Conservation (phyloP, 1,140 invertebrate species). For the Diuraphis noxia region DNA sequence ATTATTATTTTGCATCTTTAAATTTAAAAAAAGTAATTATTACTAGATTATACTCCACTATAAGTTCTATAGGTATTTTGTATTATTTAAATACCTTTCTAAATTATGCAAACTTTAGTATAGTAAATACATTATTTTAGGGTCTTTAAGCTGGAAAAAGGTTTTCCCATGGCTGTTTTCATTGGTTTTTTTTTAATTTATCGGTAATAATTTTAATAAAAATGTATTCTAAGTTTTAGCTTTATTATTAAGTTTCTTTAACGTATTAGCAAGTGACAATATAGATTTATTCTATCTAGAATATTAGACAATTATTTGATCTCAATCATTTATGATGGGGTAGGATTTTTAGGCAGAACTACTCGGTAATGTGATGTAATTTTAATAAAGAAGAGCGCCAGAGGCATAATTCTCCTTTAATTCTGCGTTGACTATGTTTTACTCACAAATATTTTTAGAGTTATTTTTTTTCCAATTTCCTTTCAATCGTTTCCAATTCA, state of each 20-base stretch:
- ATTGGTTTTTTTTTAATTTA: background rate
- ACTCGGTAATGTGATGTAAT: background rate
- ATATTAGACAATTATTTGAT: background rate
- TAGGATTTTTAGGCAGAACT: background rate
- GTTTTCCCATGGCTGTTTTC: background rate
- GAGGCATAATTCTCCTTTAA: background rate
- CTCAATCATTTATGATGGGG: background rate
- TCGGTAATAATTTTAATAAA: background rate
- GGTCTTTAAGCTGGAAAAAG: background rate
- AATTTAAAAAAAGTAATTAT: too few relatives aligned
- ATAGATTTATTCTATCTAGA: background rate
- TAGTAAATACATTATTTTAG: too few relatives aligned
- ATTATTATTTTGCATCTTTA: too few relatives aligned
- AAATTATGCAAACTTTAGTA: too few relatives aligned
- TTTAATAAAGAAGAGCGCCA: background rate
- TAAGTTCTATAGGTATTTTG: too few relatives aligned
- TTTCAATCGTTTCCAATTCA: background rate
- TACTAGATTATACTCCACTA: too few relatives aligned
- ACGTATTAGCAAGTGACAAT: background rate
- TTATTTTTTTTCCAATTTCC: background rate
- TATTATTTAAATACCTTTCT: too few relatives aligned
- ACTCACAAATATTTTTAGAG: background rate
- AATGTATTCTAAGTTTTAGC: background rate
- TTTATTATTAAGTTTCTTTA: background rate
- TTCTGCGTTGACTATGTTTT: background rate